Conservation (phyloP, 2,113 vertebrate species). For the Pogona vitticeps region DNA sequence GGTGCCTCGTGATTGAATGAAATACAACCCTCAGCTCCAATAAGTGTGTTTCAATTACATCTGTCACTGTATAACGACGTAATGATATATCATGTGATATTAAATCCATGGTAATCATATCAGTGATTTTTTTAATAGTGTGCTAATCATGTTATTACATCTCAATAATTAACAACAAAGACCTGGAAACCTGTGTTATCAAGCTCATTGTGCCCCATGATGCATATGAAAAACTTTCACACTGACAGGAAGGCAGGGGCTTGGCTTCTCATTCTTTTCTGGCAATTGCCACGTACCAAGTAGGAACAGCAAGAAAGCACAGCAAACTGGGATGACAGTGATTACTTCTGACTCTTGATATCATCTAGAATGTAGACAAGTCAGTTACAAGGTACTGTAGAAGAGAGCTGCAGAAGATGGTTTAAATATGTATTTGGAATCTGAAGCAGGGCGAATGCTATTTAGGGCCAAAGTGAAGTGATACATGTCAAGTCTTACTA, state of each 20-base stretch:
- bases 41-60: slow-evolving; percentile 99
- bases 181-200: slow-evolving; percentile 72
- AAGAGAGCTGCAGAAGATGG: background rate
- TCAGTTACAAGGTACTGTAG: background rate
- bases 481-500: too few species aligned
- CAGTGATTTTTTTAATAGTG: slow-evolving; percentile 84
- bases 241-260: background rate
- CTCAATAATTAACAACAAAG: slow-evolving; percentile 85
- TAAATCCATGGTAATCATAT: slow-evolving; percentile 97
- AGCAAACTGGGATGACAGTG: background rate
- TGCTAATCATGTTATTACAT: slow-evolving; percentile 86
- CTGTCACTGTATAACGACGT: slow-evolving; percentile 96
- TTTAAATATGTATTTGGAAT: background rate
- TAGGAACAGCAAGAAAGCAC: background rate
- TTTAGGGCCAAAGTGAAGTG: too few species aligned
- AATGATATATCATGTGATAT: slow-evolving; percentile 99
- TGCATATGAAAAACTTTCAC: slow-evolving; percentile 8
- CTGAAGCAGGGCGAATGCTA: background rate
- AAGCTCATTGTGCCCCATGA: slow-evolving; percentile 43
- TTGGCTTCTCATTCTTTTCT: background rate
- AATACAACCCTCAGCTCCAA: slow-evolving; percentile 91
- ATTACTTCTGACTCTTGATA: background rate
- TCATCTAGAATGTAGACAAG: background rate
- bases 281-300: background rate
- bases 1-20: slow-evolving; percentile 91